These are phyloP conservation scores for Dendropsophus ebraccatus DNA, from an alignment of 2,113 vertebrate genomes.

Conservation along the genomic window DNA sequence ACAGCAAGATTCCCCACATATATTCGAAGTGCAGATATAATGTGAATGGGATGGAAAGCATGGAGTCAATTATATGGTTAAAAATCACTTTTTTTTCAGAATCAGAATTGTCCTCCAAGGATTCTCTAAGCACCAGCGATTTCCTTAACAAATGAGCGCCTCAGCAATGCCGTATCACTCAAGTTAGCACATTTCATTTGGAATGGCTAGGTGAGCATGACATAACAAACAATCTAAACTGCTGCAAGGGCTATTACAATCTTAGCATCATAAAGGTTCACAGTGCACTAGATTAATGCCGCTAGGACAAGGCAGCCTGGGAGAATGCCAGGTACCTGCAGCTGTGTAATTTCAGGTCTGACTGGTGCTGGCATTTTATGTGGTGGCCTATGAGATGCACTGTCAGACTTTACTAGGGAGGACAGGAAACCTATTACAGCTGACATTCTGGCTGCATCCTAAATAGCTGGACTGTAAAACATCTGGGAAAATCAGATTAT, in stretches of 20 bases:
- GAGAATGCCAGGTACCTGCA: slow-evolving; percentile 3
- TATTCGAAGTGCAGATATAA: not conserved
- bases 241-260: slow-evolving; percentile 47
- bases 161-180: slow-evolving; percentile 36
- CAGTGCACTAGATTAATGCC: slow-evolving; percentile 46
- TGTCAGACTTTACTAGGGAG: slow-evolving; percentile 46
- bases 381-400: slow-evolving; percentile 30
- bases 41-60: not conserved
- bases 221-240: slow-evolving; percentile 55
- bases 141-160: slow-evolving; percentile 18
- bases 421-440: slow-evolving; percentile 48
- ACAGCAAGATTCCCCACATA: not conserved
- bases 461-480: slow-evolving; percentile 43
- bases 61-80: not conserved
- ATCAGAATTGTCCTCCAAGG: not conserved
- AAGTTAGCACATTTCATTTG: slow-evolving; percentile 53
- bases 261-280: slow-evolving; percentile 48
- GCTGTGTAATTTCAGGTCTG: slow-evolving; percentile 48
- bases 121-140: slow-evolving; percentile 20
- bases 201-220: slow-evolving; percentile 53
- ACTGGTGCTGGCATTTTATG: slow-evolving; percentile 47
- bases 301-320: not conserved
- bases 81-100: too few species aligned
- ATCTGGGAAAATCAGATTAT: not conserved
- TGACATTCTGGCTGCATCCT: slow-evolving; percentile 15